These are phyloP conservation scores for Drosophila stalkeri DNA, from an alignment of 2,888 invertebrate species.

Conservation along the genomic window DNA sequence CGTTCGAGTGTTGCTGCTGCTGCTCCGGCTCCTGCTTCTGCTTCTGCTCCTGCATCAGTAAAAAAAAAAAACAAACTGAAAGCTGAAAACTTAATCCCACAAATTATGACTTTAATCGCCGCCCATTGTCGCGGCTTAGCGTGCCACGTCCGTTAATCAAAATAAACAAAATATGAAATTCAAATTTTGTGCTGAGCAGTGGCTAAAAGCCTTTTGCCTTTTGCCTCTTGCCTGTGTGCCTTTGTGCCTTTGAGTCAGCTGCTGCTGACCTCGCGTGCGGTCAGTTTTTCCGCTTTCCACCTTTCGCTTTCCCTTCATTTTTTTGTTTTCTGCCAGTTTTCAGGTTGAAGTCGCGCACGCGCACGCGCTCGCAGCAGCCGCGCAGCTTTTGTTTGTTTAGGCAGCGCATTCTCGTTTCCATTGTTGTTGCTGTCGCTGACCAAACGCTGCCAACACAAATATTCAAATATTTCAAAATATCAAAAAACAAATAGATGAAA, in stretches of 20 bases:
- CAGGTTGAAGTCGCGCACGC: conserved; percentile 18
- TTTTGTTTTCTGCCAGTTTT: conserved; percentile 10
- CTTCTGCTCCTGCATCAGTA: conserved; percentile 11
- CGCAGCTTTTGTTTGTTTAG: conserved; percentile 65
- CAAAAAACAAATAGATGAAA: conserved; percentile 4
- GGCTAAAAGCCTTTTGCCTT: conserved; percentile 2
- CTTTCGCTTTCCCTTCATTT: background rate
- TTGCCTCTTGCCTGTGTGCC: conserved; percentile 5
- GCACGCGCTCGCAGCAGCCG: conserved; percentile 46
- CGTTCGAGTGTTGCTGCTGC: conserved; percentile 22
- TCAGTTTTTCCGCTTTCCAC: conserved; percentile 26
- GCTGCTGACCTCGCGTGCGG: conserved; percentile 49
- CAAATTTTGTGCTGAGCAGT: conserved; percentile 34
- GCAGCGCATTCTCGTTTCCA: conserved; percentile 22
- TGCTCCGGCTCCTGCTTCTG: conserved; percentile 13
- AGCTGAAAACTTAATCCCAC: conserved; percentile 65
- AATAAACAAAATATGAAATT: conserved; percentile 72
- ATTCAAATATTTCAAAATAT: conserved; percentile 22
- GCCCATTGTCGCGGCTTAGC: conserved; percentile 77
- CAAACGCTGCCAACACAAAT: conserved; percentile 42
- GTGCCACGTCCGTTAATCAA: conserved; percentile 44
- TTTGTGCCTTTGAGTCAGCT: conserved; percentile 42
- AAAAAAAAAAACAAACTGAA: background rate
- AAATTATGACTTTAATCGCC: conserved; percentile 76
- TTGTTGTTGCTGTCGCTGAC: conserved; percentile 38